phyloP scores from a whole-genome alignment of 2,113 vertebrate genomes.

The Sciurus niger region DNA sequence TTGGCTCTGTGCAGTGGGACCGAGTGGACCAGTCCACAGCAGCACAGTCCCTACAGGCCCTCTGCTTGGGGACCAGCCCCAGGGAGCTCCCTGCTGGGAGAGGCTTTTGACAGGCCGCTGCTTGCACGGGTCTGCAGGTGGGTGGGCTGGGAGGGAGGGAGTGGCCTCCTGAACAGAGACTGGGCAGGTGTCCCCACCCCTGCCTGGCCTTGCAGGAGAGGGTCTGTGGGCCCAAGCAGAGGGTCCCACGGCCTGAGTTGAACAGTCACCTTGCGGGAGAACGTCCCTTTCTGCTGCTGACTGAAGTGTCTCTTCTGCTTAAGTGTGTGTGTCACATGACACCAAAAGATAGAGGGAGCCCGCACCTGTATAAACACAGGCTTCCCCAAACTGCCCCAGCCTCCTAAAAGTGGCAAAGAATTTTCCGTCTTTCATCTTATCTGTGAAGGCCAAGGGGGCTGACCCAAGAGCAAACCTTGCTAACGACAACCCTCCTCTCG shows the following conservation, averaged over 20 bases:
- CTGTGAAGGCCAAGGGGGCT: no score
- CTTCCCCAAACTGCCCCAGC: no score
- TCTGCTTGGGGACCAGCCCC: rapidly evolving
- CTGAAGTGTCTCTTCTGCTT: background rate
- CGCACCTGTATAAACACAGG: no score
- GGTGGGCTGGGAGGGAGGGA: background rate
- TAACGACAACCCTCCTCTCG: no score
- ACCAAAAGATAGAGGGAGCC: no score
- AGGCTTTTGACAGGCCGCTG: rapidly evolving
- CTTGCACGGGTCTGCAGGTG: no score
- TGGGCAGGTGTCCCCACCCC: rapidly evolving
- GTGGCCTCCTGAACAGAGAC: rapidly evolving
- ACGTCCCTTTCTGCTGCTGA: background rate
- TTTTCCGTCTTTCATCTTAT: no score
- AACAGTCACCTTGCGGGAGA: rapidly evolving
- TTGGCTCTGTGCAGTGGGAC: rapidly evolving
- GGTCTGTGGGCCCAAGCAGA: no score
- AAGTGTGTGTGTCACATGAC: rapidly evolving
- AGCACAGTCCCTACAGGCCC: rapidly evolving
- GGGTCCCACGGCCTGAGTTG: background rate
- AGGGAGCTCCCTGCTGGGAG: rapidly evolving
- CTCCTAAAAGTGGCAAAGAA: no score
- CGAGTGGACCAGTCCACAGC: rapidly evolving
- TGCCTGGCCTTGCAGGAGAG: background rate
- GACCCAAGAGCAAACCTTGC: no score